Conservation (phyloP, 2,888 invertebrate genomes). For the Linnaemya vulpina region DNA sequence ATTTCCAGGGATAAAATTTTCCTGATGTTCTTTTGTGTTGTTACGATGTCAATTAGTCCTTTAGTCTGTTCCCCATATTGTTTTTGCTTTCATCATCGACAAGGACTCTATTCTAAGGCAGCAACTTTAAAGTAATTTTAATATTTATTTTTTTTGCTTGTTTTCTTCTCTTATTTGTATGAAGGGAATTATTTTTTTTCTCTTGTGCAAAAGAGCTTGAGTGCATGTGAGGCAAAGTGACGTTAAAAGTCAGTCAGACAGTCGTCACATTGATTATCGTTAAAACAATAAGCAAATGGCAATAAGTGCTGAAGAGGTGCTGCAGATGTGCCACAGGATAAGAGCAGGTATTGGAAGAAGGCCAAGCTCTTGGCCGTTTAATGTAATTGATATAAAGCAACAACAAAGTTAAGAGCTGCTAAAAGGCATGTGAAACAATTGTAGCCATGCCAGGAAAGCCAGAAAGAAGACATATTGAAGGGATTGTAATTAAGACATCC, state of each 20-base stretch:
- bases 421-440: background rate
- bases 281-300: background rate
- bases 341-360: background rate
- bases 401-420: slow-evolving; percentile 27
- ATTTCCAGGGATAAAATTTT: slow-evolving; percentile 36
- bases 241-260: slow-evolving; percentile 47
- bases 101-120: slow-evolving; percentile 21
- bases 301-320: background rate
- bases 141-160: slow-evolving; percentile 28
- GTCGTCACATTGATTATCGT: slow-evolving; percentile 55
- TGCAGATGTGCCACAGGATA: background rate
- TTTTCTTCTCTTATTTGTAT: slow-evolving; percentile 48
- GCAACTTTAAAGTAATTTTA: slow-evolving; percentile 54
- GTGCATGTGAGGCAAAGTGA: background rate
- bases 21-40: slow-evolving; percentile 58
- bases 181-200: slow-evolving; percentile 3
- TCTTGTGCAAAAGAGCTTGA: background rate
- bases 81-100: slow-evolving; percentile 30
- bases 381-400: slow-evolving; percentile 32
- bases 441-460: background rate
- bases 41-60: slow-evolving; percentile 62
- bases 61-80: slow-evolving; percentile 2
- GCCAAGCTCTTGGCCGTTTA: slow-evolving; percentile 34
- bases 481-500: background rate
- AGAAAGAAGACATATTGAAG: background rate